Percentiles rank a stretch among this genome's conserved stretches.
phyloP scores from a whole-genome alignment of 2,888 invertebrate genomes.

The Abrostola tripartita region DNA sequence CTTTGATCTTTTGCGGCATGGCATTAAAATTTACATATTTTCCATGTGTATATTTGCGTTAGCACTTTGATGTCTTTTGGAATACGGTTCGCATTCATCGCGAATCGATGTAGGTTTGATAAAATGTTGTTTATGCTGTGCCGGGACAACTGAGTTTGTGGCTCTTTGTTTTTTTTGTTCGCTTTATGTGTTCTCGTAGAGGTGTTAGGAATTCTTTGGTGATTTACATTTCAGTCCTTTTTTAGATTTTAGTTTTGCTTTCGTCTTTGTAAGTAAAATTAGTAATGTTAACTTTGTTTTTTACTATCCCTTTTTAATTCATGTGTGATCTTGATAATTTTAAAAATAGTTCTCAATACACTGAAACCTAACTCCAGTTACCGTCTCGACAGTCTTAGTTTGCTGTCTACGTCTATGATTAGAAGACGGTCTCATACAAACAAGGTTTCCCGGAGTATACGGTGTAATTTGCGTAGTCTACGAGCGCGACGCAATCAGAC shows the following conservation, averaged over 20 bases:
- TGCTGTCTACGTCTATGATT: constrained; percentile 59
- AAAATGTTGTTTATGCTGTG: constrained; percentile 51
- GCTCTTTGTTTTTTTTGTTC: constrained; percentile 40
- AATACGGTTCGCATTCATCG: constrained; percentile 67
- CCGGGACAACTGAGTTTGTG: constrained; percentile 48
- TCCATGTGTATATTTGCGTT: constrained; percentile 74
- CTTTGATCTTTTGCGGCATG: constrained; percentile 80
- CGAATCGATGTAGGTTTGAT: constrained; percentile 64
- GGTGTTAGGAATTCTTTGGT: constrained; percentile 1
- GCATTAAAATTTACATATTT: constrained; percentile 87
- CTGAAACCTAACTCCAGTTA: neutral
- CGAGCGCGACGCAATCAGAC: constrained; percentile 82
- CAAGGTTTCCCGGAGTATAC: constrained; percentile 70
- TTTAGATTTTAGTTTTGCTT: neutral
- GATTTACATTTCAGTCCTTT: neutral
- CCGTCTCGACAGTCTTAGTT: constrained; percentile 18
- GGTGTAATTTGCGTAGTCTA: constrained; percentile 72
- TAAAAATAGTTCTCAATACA: neutral
- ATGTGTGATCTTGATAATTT: too few relatives aligned
- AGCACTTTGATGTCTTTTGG: constrained; percentile 82
- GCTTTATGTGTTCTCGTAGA: constrained; percentile 11
- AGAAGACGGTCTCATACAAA: constrained; percentile 69
- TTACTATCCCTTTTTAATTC: too few relatives aligned
- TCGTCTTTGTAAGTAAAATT: neutral
- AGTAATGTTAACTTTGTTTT: too few relatives aligned